Percentiles rank a stretch among this genome's conserved stretches.
Conservation (phyloP, 2,113 vertebrate genomes). For the Bufo bufo region DNA sequence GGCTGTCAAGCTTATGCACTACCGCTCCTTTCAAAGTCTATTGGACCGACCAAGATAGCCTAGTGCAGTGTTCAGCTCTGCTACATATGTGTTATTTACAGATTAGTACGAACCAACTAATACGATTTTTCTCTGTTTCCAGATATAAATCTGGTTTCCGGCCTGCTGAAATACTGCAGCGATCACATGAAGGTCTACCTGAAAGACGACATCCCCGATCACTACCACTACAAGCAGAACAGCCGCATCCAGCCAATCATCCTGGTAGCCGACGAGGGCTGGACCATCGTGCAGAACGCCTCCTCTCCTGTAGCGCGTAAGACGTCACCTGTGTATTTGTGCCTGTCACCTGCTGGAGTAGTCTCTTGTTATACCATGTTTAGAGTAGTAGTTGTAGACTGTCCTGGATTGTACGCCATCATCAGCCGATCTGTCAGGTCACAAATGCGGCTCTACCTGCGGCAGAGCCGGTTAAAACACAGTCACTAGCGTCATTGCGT, state of each 20-base stretch:
- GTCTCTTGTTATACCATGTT: no score
- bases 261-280: slow-evolving; percentile 92
- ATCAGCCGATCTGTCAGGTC: no score
- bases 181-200: slow-evolving; percentile 83
- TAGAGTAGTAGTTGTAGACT: no score
- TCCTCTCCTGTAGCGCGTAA: slow-evolving; percentile 70
- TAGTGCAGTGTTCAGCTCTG: neutral
- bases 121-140: slow-evolving; percentile 32
- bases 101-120: neutral
- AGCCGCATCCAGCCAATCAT: slow-evolving; percentile 86
- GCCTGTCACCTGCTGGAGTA: neutral
- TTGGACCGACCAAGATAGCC: no score
- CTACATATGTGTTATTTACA: neutral
- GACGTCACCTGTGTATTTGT: slow-evolving; percentile 58
- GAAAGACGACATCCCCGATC: slow-evolving; percentile 84
- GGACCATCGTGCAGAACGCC: slow-evolving; percentile 84
- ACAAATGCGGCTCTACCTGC: no score
- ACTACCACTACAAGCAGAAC: slow-evolving; percentile 86
- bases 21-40: no score
- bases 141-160: slow-evolving; percentile 74
- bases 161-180: slow-evolving; percentile 76
- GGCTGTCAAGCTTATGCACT: no score
- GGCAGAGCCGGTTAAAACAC: no score
- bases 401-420: no score
- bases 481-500: no score